phyloP scores from a whole-genome alignment of 2,113 vertebrate species.

The Axis porcinus region DNA sequence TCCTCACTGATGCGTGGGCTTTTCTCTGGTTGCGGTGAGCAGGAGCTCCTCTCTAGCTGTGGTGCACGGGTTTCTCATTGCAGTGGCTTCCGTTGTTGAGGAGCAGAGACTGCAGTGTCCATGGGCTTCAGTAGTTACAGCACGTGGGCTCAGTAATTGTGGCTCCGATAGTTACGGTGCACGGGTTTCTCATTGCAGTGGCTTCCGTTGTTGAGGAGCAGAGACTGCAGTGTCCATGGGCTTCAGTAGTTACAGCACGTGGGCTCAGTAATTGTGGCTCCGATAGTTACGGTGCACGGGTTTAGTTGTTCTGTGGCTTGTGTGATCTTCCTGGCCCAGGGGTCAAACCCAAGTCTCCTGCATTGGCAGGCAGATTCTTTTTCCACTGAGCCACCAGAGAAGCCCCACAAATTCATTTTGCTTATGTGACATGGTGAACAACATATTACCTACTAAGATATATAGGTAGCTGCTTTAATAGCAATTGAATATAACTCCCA shows the following conservation, averaged over 20 bases:
- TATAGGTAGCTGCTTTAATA: background rate
- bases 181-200: fast-evolving
- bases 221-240: fast-evolving
- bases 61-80: background rate
- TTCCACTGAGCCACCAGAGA: background rate
- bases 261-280: background rate
- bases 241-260: background rate
- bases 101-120: background rate
- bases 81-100: background rate
- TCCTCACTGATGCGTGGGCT: background rate
- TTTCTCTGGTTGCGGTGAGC: background rate
- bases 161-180: fast-evolving
- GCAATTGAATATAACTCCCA: background rate
- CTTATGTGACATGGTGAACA: background rate
- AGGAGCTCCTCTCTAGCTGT: background rate
- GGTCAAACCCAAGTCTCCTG: background rate
- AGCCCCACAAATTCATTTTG: background rate
- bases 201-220: background rate
- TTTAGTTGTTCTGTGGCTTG: background rate
- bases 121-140: background rate
- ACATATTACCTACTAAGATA: background rate
- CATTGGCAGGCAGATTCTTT: background rate
- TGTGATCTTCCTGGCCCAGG: background rate
- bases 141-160: fast-evolving
- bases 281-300: fast-evolving